Conservation (phyloP, 2,113 vertebrate species). For the Eolophus roseicapilla region DNA sequence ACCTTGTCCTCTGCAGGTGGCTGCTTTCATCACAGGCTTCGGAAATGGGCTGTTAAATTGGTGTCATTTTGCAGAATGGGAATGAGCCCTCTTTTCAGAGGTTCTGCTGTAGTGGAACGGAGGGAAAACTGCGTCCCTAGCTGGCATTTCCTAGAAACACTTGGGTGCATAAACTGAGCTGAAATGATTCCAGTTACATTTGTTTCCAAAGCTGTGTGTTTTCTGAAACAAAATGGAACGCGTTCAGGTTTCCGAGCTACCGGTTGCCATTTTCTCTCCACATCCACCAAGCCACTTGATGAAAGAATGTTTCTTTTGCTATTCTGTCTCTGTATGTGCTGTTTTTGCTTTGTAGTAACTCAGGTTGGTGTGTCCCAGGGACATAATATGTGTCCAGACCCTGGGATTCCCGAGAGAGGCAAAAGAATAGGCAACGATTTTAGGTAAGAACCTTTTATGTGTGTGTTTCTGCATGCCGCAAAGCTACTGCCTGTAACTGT, state of each 20-base stretch:
- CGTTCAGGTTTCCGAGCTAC: not conserved
- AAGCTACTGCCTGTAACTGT: not conserved
- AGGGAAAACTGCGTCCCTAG: not conserved
- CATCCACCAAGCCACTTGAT: slow-evolving; percentile 49
- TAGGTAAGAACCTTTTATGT: slow-evolving; percentile 79
- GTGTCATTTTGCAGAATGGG: not conserved
- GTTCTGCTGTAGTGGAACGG: not conserved
- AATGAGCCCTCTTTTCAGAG: not conserved
- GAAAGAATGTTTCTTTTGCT: slow-evolving; percentile 48
- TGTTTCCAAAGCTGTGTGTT: not conserved
- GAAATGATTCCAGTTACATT: slow-evolving; percentile 22
- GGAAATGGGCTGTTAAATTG: not conserved
- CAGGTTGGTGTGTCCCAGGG: slow-evolving; percentile 98
- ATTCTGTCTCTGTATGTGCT: slow-evolving; percentile 78
- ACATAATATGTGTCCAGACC: slow-evolving; percentile 99
- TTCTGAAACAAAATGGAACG: not conserved
- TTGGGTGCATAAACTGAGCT: not conserved
- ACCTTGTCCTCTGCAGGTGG: not conserved
- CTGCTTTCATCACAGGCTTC: not conserved
- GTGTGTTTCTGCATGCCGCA: not conserved
- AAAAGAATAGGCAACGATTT: slow-evolving; percentile 98
- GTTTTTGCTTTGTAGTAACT: slow-evolving; percentile 90
- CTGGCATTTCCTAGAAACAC: not conserved
- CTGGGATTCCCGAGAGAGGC: slow-evolving; percentile 94
- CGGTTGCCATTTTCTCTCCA: slow-evolving; percentile 59